Percentiles rank a stretch among this genome's conserved stretches.
These are phyloP conservation scores for Dexiosoma caninum DNA, from an alignment of 2,888 invertebrate genomes.

Conservation along the genomic window DNA sequence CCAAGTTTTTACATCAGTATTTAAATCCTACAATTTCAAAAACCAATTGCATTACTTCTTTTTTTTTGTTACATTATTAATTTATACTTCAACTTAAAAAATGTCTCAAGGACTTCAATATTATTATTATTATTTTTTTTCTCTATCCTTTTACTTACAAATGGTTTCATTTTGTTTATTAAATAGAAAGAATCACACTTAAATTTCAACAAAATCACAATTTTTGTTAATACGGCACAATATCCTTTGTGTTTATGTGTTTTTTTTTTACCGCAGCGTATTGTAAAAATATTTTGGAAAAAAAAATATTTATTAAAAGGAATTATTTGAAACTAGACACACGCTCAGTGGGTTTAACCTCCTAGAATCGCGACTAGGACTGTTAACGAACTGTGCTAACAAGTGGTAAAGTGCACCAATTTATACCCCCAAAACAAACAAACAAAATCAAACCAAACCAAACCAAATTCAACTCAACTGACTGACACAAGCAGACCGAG, in stretches of 20 bases:
- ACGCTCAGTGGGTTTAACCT: slow-evolving; percentile 77
- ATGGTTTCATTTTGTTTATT: slow-evolving; percentile 73
- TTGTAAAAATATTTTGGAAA: neutral
- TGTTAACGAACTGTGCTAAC: slow-evolving; percentile 79
- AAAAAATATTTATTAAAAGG: slow-evolving; percentile 14
- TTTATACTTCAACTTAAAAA: no score
- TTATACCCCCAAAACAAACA: slow-evolving; percentile 72
- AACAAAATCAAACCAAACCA: slow-evolving; percentile 11
- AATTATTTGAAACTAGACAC: slow-evolving; percentile 63
- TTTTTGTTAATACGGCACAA: slow-evolving; percentile 45
- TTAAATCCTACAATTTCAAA: no score
- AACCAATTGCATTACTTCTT: no score
- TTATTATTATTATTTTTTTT: no score
- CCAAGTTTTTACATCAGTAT: no score
- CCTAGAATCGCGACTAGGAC: slow-evolving; percentile 79
- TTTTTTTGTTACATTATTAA: no score
- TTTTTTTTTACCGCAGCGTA: neutral
- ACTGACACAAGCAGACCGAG: slow-evolving; percentile 34
- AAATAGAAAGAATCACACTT: slow-evolving; percentile 58
- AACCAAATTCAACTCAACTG: slow-evolving; percentile 43
- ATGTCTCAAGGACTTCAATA: no score
- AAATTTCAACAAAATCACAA: slow-evolving; percentile 55
- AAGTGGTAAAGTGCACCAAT: slow-evolving; percentile 75
- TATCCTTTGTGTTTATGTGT: slow-evolving; percentile 40
- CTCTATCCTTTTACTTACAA: slow-evolving; percentile 73